phyloP scores from a whole-genome alignment of 2,113 vertebrate genomes.

The Athene cunicularia region DNA sequence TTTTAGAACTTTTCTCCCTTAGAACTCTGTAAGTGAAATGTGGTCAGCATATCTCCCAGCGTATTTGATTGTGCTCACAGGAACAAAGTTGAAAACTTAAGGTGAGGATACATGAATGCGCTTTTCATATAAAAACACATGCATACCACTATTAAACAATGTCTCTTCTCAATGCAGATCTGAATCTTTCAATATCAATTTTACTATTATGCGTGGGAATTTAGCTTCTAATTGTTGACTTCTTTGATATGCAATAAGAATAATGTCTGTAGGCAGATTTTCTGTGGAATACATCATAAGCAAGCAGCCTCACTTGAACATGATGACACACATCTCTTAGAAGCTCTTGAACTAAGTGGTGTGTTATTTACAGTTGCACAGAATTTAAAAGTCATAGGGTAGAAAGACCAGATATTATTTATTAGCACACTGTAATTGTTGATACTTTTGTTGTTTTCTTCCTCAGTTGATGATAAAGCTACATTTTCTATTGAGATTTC shows the following conservation, averaged over 20 bases:
- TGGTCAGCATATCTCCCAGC: neutral
- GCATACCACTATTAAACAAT: too few species aligned
- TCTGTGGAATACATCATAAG: neutral
- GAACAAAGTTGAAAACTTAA: neutral
- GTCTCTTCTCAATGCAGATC: neutral
- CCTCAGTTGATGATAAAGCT: neutral
- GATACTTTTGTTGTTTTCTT: neutral
- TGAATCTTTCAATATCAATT: neutral
- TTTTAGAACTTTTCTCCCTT: neutral
- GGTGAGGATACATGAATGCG: neutral
- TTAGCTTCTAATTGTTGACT: neutral
- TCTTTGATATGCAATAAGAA: neutral
- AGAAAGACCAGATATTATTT: neutral
- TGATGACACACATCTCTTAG: neutral
- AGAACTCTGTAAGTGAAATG: neutral
- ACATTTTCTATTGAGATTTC: neutral
- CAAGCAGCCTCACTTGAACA: neutral
- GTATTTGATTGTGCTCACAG: neutral
- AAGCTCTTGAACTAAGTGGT: neutral
- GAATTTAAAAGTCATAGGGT: neutral
- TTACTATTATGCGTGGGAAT: neutral
- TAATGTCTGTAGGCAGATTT: neutral
- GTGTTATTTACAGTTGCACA: neutral
- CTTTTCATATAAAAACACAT: fast-evolving
- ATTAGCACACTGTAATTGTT: neutral